Conservation (phyloP, 92 coral and sea anemone genomes). For the Zoanthus sansibaricus region DNA sequence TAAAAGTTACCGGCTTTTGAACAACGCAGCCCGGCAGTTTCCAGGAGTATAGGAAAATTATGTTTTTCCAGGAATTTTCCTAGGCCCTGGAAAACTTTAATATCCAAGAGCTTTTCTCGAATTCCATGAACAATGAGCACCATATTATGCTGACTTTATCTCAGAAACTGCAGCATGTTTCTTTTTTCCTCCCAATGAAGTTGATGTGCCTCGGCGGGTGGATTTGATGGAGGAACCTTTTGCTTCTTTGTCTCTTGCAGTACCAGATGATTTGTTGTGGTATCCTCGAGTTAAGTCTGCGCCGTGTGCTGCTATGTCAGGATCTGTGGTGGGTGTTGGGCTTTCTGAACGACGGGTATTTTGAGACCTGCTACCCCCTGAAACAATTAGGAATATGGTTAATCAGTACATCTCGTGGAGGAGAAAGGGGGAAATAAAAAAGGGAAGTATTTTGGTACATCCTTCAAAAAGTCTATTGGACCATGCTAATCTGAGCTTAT, state of each 20-base stretch:
- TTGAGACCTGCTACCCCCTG: constrained; percentile 72
- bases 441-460: too few relatives aligned
- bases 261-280: constrained; percentile 11
- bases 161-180: not conserved
- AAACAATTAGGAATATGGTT: not conserved
- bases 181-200: constrained; percentile 14
- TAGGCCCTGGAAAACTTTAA: too few relatives aligned
- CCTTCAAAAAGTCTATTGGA: too few relatives aligned
- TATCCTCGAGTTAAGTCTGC: constrained; percentile 47
- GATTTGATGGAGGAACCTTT: constrained; percentile 11
- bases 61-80: too few relatives aligned
- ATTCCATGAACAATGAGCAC: too few relatives aligned
- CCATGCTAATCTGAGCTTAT: too few relatives aligned
- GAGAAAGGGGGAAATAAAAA: not conserved
- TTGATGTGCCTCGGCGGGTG: not conserved
- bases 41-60: too few relatives aligned
- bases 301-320: constrained; percentile 67
- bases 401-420: not conserved
- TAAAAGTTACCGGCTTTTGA: too few relatives aligned
- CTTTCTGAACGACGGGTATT: constrained; percentile 80
- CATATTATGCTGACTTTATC: too few relatives aligned
- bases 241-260: constrained; percentile 5
- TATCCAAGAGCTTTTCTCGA: too few relatives aligned
- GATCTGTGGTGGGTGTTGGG: constrained; percentile 89
- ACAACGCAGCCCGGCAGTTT: too few relatives aligned